Percentiles rank a stretch among this genome's conserved stretches.
Conservation (phyloP, 2,113 vertebrate species). For the Acrocephalus arundinaceus region DNA sequence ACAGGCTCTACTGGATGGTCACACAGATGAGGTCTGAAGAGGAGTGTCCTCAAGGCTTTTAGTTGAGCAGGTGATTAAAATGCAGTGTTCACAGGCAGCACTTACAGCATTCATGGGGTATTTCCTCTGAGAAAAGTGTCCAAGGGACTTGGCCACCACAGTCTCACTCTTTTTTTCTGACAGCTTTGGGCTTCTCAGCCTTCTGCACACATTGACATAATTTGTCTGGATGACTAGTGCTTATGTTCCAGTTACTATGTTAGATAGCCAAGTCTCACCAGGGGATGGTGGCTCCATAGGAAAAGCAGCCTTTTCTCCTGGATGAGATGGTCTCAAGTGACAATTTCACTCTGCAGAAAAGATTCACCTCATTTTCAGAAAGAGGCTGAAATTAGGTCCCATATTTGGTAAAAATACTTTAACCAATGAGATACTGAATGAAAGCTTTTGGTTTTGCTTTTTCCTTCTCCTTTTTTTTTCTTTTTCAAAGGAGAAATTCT, state of each 20-base stretch:
- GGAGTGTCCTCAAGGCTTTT: neutral
- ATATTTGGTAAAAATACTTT: neutral
- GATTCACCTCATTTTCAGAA: neutral
- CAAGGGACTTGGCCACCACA: neutral
- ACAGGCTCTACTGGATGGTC: neutral
- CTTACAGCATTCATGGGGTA: neutral
- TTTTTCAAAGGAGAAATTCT: neutral
- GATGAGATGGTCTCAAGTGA: neutral
- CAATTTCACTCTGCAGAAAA: neutral
- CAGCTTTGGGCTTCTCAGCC: neutral
- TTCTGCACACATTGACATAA: neutral
- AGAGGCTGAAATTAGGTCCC: neutral
- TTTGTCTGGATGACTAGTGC: neutral
- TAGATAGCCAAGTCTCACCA: neutral
- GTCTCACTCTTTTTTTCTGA: neutral
- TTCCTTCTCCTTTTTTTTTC: neutral
- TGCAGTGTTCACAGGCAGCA: neutral
- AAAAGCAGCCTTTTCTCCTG: neutral
- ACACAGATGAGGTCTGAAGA: neutral
- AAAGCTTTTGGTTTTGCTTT: neutral
- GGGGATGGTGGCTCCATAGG: neutral
- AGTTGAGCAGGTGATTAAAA: neutral
- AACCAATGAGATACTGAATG: neutral
- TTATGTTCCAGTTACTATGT: neutral
- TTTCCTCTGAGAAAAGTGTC: neutral